Percentiles rank a stretch among this genome's conserved stretches.
These are phyloP conservation scores for Bathynomus jamesi DNA, from an alignment of 1,140 invertebrate genomes.

Conservation along the genomic window DNA sequence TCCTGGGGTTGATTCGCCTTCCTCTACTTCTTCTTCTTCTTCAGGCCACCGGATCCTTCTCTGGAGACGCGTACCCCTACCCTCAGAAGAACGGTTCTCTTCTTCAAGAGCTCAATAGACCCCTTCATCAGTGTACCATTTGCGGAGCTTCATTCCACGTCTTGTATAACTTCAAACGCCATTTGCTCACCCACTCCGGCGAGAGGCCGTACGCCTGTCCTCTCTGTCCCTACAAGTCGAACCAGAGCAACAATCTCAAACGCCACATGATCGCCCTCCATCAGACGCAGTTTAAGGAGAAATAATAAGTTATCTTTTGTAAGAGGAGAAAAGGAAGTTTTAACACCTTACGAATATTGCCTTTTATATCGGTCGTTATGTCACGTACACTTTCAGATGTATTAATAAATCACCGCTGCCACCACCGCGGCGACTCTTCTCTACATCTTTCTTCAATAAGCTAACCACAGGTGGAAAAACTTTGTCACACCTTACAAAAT, in stretches of 20 bases:
- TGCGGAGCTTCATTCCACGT: neutral
- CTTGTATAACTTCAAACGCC: neutral
- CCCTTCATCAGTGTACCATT: neutral
- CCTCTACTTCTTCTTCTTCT: neutral
- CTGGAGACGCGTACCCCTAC: no score
- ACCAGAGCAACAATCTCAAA: conserved; percentile 3
- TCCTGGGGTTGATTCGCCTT: no score
- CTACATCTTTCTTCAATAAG: no score
- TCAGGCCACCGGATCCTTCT: neutral
- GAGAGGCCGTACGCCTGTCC: conserved; percentile 18
- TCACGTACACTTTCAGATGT: neutral
- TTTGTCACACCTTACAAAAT: no score
- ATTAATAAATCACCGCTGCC: neutral
- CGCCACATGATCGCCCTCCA: neutral
- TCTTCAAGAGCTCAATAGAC: no score
- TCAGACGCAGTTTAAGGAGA: conserved; percentile 7
- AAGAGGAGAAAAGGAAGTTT: no score
- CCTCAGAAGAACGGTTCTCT: no score
- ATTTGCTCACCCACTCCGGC: conserved; percentile 21
- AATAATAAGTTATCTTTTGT: no score
- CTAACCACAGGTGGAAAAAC: no score
- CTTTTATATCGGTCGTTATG: conserved; percentile 4
- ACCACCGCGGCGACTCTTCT: neutral
- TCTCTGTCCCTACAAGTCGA: conserved; percentile 16
- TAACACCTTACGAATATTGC: no score